Base-by-base conservation (phyloP, 1,140 invertebrate genomes). In the Anastrepha obliqua region DNA sequence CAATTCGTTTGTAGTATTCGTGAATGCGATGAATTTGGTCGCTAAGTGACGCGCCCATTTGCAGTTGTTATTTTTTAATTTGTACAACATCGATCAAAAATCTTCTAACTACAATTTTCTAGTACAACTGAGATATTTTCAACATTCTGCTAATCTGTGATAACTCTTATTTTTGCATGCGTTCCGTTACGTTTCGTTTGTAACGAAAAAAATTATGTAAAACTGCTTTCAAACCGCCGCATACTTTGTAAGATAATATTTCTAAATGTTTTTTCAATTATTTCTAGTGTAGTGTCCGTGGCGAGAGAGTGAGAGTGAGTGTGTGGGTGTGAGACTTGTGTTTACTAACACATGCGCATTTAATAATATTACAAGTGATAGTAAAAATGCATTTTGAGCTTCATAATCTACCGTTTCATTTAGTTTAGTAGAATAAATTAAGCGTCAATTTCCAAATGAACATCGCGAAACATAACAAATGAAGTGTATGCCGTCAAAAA, bases 171-270 rank as follows among this genome's bases (percentile, higher is more conserved):
- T 89, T 89, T 89, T 88, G 87, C 88, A 89, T 88, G 88, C 88
- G 58, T 89, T 89, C 88, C 87, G 85, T 89, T 89, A 65, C 88
- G 78, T 87, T 87, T 62, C 86, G 74, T 74, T 88, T 88, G 62
- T 17, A 87, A 29, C 67, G 17, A 64, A 62, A 78, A 60, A 87
- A 86, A 88, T 87, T 67, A 59, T 88, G 70, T 88, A 86, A 86
- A 85, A 88, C 86, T 87, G 88, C 88, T 88, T 88, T 87, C 62
- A 87, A 87, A 87, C 20, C 86, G 86, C 60, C 86, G 86, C 85
- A 87, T 88, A 87, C 86, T 88, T 88, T 88, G 88, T 88, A 88
- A 88, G 88, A 87, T 87, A 88, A 65, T 85, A 88, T 86, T 88
- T 86, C 85, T 86, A 60, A 60, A 86, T 86, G 85, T 86, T 86